Evolutionary conservation across 2,888 invertebrate species (phyloP), one percentile per base, ranked within the genome.

Genomic region (Girardia tigrina): DNA sequence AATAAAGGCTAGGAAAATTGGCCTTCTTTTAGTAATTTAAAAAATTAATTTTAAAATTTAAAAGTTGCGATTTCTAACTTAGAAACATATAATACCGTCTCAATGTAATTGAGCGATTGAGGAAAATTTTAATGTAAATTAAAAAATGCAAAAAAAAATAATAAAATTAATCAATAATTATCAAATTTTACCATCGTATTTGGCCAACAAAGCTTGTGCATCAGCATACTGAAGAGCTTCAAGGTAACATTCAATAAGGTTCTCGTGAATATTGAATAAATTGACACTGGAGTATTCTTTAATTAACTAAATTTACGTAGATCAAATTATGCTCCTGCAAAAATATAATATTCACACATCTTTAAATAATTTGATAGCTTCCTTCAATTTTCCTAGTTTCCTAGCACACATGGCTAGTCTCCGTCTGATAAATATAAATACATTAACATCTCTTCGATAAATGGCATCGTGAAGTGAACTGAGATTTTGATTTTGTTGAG

Each of bases 151-250:
- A n/a, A 56, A 20, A 28, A 27, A 14, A 42, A 42, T 29, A 74
- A 42, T 26, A 12, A 8, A 26, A 14, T 12, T 70, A 20, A 42
- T 42, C 16, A 14, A 42, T 16, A 42, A 16, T 42, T 8, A 14
- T 20, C 26, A 56, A 12, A 20, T 56, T 81, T 78, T 78, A 86
- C 86, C 86, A 84, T 94, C 95, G 84, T 92, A 91, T 85, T 91
- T 91, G 23, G 92, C 91, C 78, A 93, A 85, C 23, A 93, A 90
- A 42, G 91, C 91, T 85, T 93, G 93, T 71, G 92, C 95, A 86
- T 97, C 97, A 1, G 93, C 92, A 84, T 94, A 97, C 0, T 92
- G 91, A 84, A 94, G 93, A 89, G 93, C 90, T 86, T 95, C 95
- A 76, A 97, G 86, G 79, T 95, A 86, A 75, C 91, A 91, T 86